Evolutionary conservation across 1,140 invertebrate species (phyloP).

Genomic region (Leptinotarsa lineolata): DNA sequence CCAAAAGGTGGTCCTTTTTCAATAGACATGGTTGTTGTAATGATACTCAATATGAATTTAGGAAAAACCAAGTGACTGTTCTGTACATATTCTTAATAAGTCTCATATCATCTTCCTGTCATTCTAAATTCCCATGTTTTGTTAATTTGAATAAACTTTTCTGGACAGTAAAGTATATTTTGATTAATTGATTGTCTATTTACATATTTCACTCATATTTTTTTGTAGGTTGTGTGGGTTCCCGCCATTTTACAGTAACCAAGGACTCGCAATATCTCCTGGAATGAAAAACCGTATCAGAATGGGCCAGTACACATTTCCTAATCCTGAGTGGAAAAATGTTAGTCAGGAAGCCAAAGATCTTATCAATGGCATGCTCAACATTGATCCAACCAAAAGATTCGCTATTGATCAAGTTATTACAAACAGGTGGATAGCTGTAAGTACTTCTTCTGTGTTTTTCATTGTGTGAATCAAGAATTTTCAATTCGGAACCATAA

Average conservation of each 20-base stretch:
- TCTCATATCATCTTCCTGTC: too few species aligned
- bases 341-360: constrained; percentile 95
- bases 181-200: too few species aligned
- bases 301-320: constrained; percentile 96
- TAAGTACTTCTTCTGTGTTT: constrained; percentile 57
- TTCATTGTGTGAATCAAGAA: too few species aligned
- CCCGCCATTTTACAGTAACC: constrained; percentile 97
- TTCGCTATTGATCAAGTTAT: constrained; percentile 90
- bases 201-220: neutral
- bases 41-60: too few species aligned
- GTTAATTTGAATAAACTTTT: too few species aligned
- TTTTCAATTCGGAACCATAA: too few species aligned
- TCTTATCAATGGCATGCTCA: constrained; percentile 90
- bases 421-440: constrained; percentile 87
- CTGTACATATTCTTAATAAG: too few species aligned
- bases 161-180: too few species aligned
- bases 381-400: constrained; percentile 88
- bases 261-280: constrained; percentile 95
- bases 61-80: too few species aligned
- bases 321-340: constrained; percentile 93
- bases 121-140: too few species aligned
- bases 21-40: too few species aligned
- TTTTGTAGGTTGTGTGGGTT: constrained; percentile 86
- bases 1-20: too few species aligned
- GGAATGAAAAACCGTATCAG: constrained; percentile 99